Percentiles rank a stretch among this genome's conserved stretches.
Conservation (phyloP, 2,113 vertebrate species). For the Ptilonorhynchus violaceus region DNA sequence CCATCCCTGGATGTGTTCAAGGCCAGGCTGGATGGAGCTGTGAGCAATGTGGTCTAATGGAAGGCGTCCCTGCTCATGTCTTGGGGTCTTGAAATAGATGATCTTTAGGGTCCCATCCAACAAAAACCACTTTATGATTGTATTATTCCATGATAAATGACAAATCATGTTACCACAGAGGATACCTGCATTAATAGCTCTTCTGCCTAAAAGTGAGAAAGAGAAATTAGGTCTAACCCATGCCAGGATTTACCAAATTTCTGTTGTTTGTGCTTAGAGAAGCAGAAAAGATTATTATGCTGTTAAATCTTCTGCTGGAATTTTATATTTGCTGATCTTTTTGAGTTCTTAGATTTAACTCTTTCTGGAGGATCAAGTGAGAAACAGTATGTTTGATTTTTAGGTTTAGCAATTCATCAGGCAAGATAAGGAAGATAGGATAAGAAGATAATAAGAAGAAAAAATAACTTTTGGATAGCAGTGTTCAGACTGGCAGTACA, state of each 20-base stretch:
- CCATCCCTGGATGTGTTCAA: not conserved
- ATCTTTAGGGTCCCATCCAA: not conserved
- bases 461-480: not conserved
- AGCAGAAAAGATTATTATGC: not conserved
- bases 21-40: not conserved
- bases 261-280: not conserved
- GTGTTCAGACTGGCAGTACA: not conserved
- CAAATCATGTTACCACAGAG: not conserved
- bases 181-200: not conserved
- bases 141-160: not conserved
- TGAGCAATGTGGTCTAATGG: not conserved
- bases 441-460: not conserved
- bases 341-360: not conserved
- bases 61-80: not conserved
- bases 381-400: not conserved
- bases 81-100: rapidly evolving
- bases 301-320: not conserved
- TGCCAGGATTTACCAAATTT: not conserved
- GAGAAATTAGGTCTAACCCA: not conserved
- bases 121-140: not conserved
- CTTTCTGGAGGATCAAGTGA: not conserved
- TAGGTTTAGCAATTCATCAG: not conserved
- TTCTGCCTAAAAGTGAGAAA: not conserved
- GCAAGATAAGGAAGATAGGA: not conserved
- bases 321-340: not conserved